These are phyloP conservation scores for Cnemophilus loriae DNA, from an alignment of 2,113 vertebrate genomes.

Conservation along the genomic window DNA sequence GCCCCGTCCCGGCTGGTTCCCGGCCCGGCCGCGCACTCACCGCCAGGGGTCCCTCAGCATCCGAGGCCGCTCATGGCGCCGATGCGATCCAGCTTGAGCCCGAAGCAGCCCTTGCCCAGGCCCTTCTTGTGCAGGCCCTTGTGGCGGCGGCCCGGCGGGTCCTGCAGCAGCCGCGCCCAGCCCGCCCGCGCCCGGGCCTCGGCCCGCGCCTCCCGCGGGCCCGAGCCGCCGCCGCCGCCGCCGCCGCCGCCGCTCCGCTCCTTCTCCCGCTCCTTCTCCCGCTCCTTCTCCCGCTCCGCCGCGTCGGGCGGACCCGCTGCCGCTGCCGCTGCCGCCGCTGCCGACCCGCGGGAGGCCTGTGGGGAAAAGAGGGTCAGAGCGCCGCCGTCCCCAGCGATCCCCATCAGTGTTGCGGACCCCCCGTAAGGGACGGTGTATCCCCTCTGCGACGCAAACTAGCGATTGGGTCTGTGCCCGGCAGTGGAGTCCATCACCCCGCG, in stretches of 20 bases:
- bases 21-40: not conserved
- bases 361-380: not conserved
- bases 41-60: slow-evolving; percentile 75
- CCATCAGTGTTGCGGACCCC: not conserved
- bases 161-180: slow-evolving; percentile 83
- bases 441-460: not conserved
- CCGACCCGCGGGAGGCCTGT: slow-evolving; percentile 12
- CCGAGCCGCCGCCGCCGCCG: not conserved
- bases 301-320: not conserved
- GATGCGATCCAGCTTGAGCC: slow-evolving; percentile 96
- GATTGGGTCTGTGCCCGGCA: not conserved
- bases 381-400: not conserved
- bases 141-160: slow-evolving; percentile 77
- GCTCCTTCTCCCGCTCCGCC: not conserved
- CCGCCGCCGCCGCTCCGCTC: no score
- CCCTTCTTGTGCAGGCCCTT: slow-evolving; percentile 85
- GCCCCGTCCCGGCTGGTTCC: not conserved
- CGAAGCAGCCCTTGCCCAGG: slow-evolving; percentile 87
- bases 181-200: not conserved
- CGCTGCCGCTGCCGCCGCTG: not conserved
- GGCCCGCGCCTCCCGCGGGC: not conserved
- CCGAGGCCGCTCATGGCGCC: slow-evolving; percentile 94
- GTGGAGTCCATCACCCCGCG: not conserved
- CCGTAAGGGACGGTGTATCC: not conserved
- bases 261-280: not conserved